These are phyloP conservation scores for Dolichopus griseipennis DNA, from an alignment of 2,888 invertebrate species.

Conservation along the genomic window DNA sequence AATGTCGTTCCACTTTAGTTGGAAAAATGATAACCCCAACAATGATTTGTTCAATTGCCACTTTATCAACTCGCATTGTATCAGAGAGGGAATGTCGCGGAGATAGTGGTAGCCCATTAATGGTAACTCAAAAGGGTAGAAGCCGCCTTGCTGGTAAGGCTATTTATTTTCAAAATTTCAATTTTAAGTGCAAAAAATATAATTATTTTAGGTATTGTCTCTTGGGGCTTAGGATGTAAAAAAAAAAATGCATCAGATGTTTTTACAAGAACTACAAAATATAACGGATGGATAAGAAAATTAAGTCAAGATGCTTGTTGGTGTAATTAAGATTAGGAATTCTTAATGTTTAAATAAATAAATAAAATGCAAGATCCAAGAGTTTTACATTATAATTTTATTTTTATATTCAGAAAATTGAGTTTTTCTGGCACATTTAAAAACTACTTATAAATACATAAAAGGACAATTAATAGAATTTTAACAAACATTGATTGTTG, in stretches of 20 bases:
- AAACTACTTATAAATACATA: too few species aligned
- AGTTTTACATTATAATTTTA: too few species aligned
- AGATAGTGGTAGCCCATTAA: slow-evolving; percentile 22
- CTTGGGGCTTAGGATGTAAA: slow-evolving; percentile 25
- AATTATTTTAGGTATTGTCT: slow-evolving; percentile 21
- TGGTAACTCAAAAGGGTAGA: slow-evolving; percentile 18
- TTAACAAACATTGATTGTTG: too few species aligned
- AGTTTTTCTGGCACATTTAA: too few species aligned
- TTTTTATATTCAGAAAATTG: too few species aligned
- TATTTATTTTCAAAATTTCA: neutral
- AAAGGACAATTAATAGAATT: too few species aligned
- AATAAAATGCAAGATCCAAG: too few species aligned
- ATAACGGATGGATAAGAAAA: slow-evolving; percentile 21
- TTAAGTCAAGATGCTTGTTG: slow-evolving; percentile 20
- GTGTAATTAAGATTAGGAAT: neutral
- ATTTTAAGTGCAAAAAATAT: neutral
- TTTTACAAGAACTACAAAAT: slow-evolving; percentile 24
- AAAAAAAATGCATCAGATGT: slow-evolving; percentile 22
- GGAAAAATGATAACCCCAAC: slow-evolving; percentile 18
- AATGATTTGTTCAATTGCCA: slow-evolving; percentile 18
- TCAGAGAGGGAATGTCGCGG: slow-evolving; percentile 17
- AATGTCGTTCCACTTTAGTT: slow-evolving; percentile 35
- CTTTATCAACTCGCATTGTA: neutral
- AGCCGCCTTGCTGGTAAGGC: slow-evolving; percentile 19
- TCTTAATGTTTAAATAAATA: neutral